A percentile compares a stretch with the other conserved stretches of the same genome.
Evolutionary conservation across 1,140 invertebrate genomes (phyloP).

Genomic region (Cyclargus thomasi): DNA sequence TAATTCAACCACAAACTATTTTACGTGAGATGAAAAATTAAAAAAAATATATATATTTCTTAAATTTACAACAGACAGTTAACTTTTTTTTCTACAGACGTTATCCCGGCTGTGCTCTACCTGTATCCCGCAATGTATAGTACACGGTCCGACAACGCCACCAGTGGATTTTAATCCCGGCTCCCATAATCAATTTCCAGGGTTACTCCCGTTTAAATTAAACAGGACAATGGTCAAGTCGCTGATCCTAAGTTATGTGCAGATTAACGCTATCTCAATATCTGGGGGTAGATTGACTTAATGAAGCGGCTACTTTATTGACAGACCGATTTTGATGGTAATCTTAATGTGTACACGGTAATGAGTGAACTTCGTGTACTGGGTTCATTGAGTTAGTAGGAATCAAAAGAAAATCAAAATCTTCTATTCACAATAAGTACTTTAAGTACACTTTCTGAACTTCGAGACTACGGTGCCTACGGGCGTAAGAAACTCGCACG

Average conservation of each 20-base stretch:
- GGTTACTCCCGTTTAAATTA: constrained; percentile 64
- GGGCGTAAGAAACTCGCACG: too few species aligned
- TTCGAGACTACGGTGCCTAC: too few species aligned
- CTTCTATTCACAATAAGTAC: too few species aligned
- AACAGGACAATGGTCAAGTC: constrained; percentile 72
- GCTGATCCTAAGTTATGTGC: constrained; percentile 70
- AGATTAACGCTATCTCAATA: constrained; percentile 73
- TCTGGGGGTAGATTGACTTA: constrained; percentile 47
- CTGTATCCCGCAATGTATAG: constrained; percentile 29
- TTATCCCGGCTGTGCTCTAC: not conserved
- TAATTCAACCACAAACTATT: too few species aligned
- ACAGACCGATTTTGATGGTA: constrained; percentile 14
- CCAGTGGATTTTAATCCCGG: constrained; percentile 2
- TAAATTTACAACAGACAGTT: too few species aligned
- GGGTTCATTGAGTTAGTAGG: not conserved
- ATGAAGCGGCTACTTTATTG: constrained; percentile 30
- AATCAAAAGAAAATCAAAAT: too few species aligned
- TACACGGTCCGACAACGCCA: not conserved
- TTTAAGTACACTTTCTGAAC: too few species aligned
- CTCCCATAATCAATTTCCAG: constrained; percentile 40
- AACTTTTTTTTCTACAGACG: too few species aligned
- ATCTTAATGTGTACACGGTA: constrained; percentile 8
- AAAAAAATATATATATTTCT: too few species aligned
- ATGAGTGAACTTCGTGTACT: too few species aligned
- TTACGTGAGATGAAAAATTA: too few species aligned